Evolutionary conservation across 2,113 vertebrate genomes (phyloP).

Genomic region (Colossoma macropomum): DNA sequence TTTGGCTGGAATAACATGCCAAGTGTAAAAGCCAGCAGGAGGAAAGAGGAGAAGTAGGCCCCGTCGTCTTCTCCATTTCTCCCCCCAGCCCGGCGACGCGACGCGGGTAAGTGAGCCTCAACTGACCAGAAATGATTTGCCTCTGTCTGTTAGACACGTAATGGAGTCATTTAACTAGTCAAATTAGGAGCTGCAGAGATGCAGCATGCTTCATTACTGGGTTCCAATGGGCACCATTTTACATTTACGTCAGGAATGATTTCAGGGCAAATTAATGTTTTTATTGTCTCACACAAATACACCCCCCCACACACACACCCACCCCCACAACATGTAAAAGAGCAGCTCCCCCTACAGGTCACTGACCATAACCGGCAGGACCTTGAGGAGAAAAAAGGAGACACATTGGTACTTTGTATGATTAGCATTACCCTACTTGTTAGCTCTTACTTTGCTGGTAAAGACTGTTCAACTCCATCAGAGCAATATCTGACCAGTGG

Average conservation of each 20-base stretch:
- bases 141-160: slow-evolving; percentile 99
- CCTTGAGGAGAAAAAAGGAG: slow-evolving; percentile 6
- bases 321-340: slow-evolving; percentile 68
- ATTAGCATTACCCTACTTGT: not conserved
- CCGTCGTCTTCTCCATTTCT: slow-evolving; percentile 87
- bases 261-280: slow-evolving; percentile 99
- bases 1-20: slow-evolving; percentile 29
- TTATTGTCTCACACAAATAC: slow-evolving; percentile 88
- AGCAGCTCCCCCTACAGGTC: slow-evolving; percentile 94
- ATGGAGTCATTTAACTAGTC: slow-evolving; percentile 99
- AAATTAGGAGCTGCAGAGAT: slow-evolving; percentile 98
- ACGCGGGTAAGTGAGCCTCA: slow-evolving; percentile 98
- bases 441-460: not conserved
- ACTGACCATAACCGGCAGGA: slow-evolving; percentile 54
- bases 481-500: no score
- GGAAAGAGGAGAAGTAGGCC: slow-evolving; percentile 80
- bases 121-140: slow-evolving; percentile 99
- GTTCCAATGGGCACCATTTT: slow-evolving; percentile 98
- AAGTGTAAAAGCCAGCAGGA: slow-evolving; percentile 34
- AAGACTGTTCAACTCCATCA: no score
- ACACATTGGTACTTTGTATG: not conserved
- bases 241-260: slow-evolving; percentile 99
- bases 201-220: slow-evolving; percentile 99
- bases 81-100: slow-evolving; percentile 85
- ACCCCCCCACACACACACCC: slow-evolving; percentile 39